Conservation (phyloP, 2,888 invertebrate species). For the Tipula confusa region DNA sequence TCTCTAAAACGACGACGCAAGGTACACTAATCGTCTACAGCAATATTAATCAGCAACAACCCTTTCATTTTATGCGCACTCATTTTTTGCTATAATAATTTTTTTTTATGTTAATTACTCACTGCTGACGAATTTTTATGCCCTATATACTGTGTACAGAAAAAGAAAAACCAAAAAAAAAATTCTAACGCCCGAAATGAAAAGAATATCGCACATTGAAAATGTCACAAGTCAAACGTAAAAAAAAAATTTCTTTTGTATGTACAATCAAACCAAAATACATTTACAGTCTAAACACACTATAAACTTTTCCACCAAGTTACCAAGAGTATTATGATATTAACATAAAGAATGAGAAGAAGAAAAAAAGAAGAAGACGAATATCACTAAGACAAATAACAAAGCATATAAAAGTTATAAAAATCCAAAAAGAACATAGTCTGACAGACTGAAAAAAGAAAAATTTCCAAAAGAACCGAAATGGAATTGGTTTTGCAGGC, state of each 20-base stretch:
- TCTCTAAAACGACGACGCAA: background rate
- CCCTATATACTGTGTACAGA: background rate
- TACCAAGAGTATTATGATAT: background rate
- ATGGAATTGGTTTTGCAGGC: background rate
- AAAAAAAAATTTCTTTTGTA: background rate
- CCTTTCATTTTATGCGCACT: background rate
- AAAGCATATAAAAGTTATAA: background rate
- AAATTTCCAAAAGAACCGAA: background rate
- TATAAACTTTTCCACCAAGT: background rate
- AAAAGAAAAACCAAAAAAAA: background rate
- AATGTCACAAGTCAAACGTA: conserved; percentile 30
- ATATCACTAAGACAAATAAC: background rate
- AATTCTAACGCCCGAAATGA: conserved; percentile 16
- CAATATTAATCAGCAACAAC: background rate
- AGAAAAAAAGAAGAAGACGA: background rate
- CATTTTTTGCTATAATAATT: background rate
- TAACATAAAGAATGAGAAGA: too few species aligned
- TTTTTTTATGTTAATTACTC: background rate
- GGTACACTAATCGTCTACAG: background rate
- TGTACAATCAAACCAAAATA: background rate
- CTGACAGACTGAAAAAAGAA: conserved; percentile 26
- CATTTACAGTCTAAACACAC: background rate
- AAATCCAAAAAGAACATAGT: conserved; percentile 21
- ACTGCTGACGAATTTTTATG: background rate
- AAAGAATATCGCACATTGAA: conserved; percentile 25